Base-by-base conservation (phyloP, 2,888 invertebrate genomes). In the Protonemura montana region DNA sequence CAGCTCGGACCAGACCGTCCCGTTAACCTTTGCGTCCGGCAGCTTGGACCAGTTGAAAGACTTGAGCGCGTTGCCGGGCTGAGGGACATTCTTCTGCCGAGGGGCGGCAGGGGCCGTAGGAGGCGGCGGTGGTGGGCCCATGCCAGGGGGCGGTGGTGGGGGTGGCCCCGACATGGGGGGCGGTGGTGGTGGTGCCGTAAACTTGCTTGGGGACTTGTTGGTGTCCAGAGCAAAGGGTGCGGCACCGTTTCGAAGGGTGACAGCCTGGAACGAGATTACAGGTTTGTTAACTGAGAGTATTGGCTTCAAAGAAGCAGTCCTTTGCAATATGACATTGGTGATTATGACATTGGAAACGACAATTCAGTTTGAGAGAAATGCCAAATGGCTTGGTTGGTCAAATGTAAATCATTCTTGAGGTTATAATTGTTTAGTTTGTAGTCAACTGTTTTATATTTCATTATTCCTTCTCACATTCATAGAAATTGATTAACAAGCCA, bases 11-110 rank as follows among this genome's bases (percentile, higher is more conserved):
- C 99, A 99, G 88, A 99, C 96, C 0, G 99, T 99, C 13, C 98
- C 98, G 85, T 87, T 29, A 0, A 99, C 93, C 90, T 98, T 98
- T 77, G 95, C 94, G 89, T 98, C 98, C 0, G 98, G 97, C 87
- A 98, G 93, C 91, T 98, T 98, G 85, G 97, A 97, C 99, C 99
- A 99, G 92, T 99, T 99, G 93, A 99, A 98, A 86, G 98, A 98
- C 91, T 99, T 99, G 86, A 99, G 92, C 0, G 98, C 97, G 91
- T 97, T 97, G 5, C 96, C 94, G 0, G 99, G 97, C 89, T 97
- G 97, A 16, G 99, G 99, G 87, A 98, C 97, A 91, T 98, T 97
- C 92, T 97, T 98, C 35, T 86, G 86, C 41, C 76, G 41, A 13
- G 85, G 76, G 2, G 88, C 87, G 42, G 87, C 87, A 76, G 87